Evolutionary conservation across 2,888 invertebrate genomes (phyloP).

Genomic region (Sesamia inferens): DNA sequence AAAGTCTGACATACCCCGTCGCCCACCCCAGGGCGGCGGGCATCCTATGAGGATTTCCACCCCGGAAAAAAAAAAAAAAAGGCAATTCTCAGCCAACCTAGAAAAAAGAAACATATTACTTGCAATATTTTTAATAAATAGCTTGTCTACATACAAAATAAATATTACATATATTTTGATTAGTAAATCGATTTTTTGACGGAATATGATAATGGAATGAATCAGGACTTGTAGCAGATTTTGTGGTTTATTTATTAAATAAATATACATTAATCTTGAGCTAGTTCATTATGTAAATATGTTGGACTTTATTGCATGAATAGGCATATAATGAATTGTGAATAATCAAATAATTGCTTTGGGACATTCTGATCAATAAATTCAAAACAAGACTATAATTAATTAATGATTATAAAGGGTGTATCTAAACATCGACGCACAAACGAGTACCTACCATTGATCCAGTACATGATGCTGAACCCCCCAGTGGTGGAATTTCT

Average conservation of each 20-base stretch:
- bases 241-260: constrained; percentile 34
- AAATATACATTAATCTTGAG: constrained; percentile 30
- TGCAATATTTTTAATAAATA: neutral
- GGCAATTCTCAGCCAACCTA: too few species aligned
- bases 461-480: too few species aligned
- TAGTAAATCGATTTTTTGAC: constrained; percentile 2
- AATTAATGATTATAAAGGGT: too few species aligned
- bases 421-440: too few species aligned
- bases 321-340: constrained; percentile 49
- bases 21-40: too few species aligned
- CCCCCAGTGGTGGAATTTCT: too few species aligned
- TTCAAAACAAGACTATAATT: neutral
- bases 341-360: constrained; percentile 37
- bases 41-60: too few species aligned
- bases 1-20: too few species aligned
- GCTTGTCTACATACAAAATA: neutral
- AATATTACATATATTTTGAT: constrained; percentile 14
- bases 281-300: constrained; percentile 51
- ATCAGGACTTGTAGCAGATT: constrained; percentile 11
- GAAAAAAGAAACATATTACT: neutral
- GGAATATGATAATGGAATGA: neutral
- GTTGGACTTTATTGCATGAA: constrained; percentile 31
- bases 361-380: constrained; percentile 6
- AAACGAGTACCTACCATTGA: too few species aligned
- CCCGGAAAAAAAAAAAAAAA: too few species aligned